Percentiles rank a stretch among this genome's conserved stretches.
phyloP scores from a whole-genome alignment of 2,888 invertebrate genomes.

The Lithophane ornitopus region DNA sequence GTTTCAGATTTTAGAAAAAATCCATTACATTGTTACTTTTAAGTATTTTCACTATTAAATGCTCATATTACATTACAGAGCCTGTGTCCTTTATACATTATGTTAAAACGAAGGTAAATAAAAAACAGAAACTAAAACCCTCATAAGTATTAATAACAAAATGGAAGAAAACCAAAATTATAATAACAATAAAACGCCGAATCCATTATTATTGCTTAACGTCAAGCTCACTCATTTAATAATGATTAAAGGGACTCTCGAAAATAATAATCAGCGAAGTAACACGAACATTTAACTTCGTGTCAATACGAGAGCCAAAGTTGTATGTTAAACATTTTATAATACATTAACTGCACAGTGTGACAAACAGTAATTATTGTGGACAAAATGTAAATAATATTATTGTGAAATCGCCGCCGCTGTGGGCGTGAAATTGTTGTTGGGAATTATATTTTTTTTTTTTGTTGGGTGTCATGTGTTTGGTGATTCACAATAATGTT shows the following conservation, averaged over 20 bases:
- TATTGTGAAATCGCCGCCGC: constrained; percentile 61
- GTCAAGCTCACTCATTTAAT: constrained; percentile 14
- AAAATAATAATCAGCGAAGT: constrained; percentile 48
- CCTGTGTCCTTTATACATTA: no score
- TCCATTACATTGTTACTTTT: no score
- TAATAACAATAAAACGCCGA: constrained; percentile 6
- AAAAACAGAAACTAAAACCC: background rate
- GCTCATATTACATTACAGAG: no score
- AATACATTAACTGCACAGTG: constrained; percentile 63
- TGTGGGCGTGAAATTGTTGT: constrained; percentile 34
- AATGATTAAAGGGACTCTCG: constrained; percentile 23
- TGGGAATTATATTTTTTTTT: constrained; percentile 25
- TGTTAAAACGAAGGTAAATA: no score
- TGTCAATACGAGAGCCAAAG: constrained; percentile 62
- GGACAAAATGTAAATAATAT: constrained; percentile 71
- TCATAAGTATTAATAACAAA: background rate
- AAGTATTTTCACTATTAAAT: no score
- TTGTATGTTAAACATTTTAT: constrained; percentile 72
- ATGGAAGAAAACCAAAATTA: background rate
- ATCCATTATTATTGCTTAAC: constrained; percentile 20
- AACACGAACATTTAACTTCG: constrained; percentile 59
- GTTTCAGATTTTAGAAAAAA: background rate
- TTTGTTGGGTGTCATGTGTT: constrained; percentile 15
- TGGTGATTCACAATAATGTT: constrained; percentile 13
- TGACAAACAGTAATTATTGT: constrained; percentile 73